Percentiles rank a stretch among this genome's conserved stretches.
Evolutionary conservation across 2,797 vertebrate species (phyloP).

Genomic region (Poeciliopsis presidionis): DNA sequence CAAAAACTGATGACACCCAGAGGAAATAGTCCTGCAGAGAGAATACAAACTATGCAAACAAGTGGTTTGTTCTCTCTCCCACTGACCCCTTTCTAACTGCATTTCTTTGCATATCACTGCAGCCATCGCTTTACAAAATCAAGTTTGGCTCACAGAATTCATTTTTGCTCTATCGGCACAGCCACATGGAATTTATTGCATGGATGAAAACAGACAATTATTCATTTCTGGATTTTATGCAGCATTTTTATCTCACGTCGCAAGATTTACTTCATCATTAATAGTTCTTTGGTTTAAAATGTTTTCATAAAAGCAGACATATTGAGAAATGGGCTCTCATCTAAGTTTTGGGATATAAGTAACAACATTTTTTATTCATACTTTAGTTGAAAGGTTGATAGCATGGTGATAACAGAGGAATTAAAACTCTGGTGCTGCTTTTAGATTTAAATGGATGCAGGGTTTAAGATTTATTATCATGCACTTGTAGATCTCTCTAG

Average conservation of each 20-base stretch:
- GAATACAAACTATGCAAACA: conserved; percentile 46
- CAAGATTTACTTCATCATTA: background rate
- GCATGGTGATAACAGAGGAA: conserved; percentile 20
- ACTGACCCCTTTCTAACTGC: conserved; percentile 28
- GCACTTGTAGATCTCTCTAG: conserved; percentile 27
- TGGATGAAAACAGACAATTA: conserved; percentile 9
- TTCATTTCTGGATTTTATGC: background rate
- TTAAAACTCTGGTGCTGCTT: conserved; percentile 35
- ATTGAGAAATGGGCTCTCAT: background rate
- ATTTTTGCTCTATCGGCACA: conserved; percentile 3
- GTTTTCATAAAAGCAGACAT: background rate
- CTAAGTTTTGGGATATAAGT: conserved; percentile 23
- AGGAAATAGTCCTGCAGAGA: conserved; percentile 56
- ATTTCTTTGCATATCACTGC: conserved; percentile 13
- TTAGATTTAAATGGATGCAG: conserved; percentile 26
- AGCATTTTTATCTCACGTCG: background rate
- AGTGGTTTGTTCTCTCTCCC: conserved; percentile 60
- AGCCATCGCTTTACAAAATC: conserved; percentile 25
- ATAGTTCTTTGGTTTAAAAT: conserved; percentile 11
- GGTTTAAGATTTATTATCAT: conserved; percentile 46
- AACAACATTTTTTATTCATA: conserved; percentile 26
- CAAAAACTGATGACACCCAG: conserved; percentile 45
- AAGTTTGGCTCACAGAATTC: conserved; percentile 14
- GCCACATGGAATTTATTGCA: conserved; percentile 8
- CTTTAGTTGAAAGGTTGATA: conserved; percentile 8